phyloP scores from a whole-genome alignment of 2,113 vertebrate genomes.

The Prochilodus magdalenae region DNA sequence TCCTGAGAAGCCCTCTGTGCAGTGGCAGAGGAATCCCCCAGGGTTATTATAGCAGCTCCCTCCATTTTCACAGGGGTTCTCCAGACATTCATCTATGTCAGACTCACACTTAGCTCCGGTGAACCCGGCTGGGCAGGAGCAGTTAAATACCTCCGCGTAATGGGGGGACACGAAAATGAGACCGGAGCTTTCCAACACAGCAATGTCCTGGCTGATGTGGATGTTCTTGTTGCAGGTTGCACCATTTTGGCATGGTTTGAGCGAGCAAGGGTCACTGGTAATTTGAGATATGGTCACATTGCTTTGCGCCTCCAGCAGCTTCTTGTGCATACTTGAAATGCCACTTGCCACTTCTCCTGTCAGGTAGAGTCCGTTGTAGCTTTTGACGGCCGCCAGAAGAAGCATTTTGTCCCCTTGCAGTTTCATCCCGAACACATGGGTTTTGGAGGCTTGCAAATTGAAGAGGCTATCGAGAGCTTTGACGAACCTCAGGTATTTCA shows the following conservation, averaged over 20 bases:
- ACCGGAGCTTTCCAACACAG: conserved; percentile 69
- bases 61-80: conserved; percentile 69
- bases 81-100: conserved; percentile 74
- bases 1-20: conserved; percentile 69
- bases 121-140: conserved; percentile 71
- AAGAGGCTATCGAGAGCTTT: conserved; percentile 78
- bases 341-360: conserved; percentile 70
- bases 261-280: conserved; percentile 74
- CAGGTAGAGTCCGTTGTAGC: conserved; percentile 75
- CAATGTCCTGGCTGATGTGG: conserved; percentile 69
- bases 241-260: conserved; percentile 71
- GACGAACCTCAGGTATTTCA: conserved; percentile 73
- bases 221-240: conserved; percentile 74
- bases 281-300: conserved; percentile 74
- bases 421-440: conserved; percentile 79
- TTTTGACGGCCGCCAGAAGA: conserved; percentile 75
- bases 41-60: conserved; percentile 71
- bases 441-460: conserved; percentile 78
- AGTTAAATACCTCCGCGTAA: conserved; percentile 71
- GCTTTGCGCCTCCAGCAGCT: conserved; percentile 72
- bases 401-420: conserved; percentile 67
- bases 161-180: conserved; percentile 77
- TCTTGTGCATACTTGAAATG: conserved; percentile 72
- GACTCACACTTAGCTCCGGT: conserved; percentile 71
- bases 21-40: conserved; percentile 75